phyloP scores from a whole-genome alignment of 2,113 vertebrate species.

The Neolamprologus hecqui region DNA sequence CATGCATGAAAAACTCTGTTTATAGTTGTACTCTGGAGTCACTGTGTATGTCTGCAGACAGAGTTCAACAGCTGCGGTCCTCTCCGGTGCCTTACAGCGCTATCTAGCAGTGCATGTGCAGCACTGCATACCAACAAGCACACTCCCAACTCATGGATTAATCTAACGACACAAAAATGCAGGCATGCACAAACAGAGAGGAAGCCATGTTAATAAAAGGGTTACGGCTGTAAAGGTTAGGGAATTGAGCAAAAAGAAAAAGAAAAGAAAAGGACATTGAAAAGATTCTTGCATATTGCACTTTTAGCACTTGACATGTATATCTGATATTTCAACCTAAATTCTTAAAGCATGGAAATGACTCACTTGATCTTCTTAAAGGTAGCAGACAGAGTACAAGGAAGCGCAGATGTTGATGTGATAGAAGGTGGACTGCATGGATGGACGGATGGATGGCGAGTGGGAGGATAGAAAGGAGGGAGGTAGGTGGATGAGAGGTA shows the following conservation, averaged over 20 bases:
- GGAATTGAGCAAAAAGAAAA: neutral
- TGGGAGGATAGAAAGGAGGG: neutral
- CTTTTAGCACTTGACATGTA: neutral
- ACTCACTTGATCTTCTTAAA: neutral
- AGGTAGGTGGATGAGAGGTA: conserved; percentile 20
- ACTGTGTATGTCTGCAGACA: neutral
- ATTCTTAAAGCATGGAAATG: neutral
- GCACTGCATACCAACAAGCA: neutral
- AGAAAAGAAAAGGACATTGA: neutral
- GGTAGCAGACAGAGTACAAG: neutral
- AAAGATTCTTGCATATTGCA: neutral
- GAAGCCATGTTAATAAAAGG: neutral
- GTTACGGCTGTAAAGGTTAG: neutral
- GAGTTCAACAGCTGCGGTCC: neutral
- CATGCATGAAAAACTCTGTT: neutral
- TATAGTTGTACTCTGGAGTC: neutral
- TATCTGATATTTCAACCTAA: neutral
- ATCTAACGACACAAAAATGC: neutral
- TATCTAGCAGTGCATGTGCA: conserved; percentile 6
- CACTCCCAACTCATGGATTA: neutral
- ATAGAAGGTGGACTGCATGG: neutral
- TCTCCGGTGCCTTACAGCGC: conserved; percentile 2
- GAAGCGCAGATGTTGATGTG: neutral
- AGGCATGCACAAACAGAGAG: neutral
- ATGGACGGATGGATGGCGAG: neutral